Evolutionary conservation across 1,140 invertebrate genomes (phyloP).

Genomic region (Mya arenaria): DNA sequence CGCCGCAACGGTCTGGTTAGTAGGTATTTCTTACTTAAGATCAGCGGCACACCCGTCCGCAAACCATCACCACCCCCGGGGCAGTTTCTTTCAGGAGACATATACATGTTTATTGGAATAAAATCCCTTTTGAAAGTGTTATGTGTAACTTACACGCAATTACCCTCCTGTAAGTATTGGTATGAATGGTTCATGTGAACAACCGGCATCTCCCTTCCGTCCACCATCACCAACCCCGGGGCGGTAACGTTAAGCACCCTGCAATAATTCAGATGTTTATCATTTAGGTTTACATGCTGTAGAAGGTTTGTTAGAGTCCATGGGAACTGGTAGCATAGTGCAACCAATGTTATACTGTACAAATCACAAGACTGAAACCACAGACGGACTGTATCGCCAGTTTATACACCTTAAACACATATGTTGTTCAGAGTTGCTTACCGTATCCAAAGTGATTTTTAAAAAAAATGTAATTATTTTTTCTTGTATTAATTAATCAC

Average conservation of each 20-base stretch:
- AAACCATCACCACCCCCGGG: no score
- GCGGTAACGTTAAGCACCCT: slow-evolving; percentile 23
- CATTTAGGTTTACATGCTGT: background rate
- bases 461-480: no score
- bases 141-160: slow-evolving; percentile 37
- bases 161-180: slow-evolving; percentile 38
- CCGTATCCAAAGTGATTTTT: background rate
- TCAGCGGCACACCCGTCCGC: no score
- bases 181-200: slow-evolving; percentile 48
- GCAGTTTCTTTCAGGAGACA: no score
- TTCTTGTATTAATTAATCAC: no score
- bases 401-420: background rate
- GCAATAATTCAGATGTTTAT: background rate
- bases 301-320: background rate
- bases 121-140: no score
- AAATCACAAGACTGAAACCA: background rate
- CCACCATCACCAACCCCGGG: slow-evolving; percentile 26
- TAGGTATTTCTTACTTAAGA: no score
- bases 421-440: background rate
- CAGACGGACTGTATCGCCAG: background rate
- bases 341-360: background rate
- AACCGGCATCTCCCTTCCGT: slow-evolving; percentile 22
- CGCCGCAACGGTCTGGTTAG: no score
- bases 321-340: background rate
- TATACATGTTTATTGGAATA: no score